phyloP scores from a whole-genome alignment of 2,797 vertebrate genomes.

The Jordanella pulchra region DNA sequence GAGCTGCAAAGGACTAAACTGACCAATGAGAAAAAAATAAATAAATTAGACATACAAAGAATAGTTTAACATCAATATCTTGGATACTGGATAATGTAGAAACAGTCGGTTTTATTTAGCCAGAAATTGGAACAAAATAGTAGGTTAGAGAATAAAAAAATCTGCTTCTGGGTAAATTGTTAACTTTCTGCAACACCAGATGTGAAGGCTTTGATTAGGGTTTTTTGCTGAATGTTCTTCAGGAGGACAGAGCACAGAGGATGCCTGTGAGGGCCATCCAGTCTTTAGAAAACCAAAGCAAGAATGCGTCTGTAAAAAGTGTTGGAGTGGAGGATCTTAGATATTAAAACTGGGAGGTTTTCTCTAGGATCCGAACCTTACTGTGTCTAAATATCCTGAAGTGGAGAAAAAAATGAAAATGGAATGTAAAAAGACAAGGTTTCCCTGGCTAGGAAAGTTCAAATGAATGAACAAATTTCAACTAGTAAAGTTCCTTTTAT shows the following conservation, averaged over 20 bases:
- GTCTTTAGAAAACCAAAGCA: background rate
- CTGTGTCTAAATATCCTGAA: background rate
- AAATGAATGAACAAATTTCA: background rate
- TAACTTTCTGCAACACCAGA: too few species aligned
- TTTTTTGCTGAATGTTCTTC: too few species aligned
- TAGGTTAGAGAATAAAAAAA: too few species aligned
- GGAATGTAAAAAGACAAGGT: background rate
- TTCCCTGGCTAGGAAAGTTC: background rate
- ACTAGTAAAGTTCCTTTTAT: background rate
- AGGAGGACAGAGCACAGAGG: background rate
- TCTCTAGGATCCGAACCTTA: too few species aligned
- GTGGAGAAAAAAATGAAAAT: background rate
- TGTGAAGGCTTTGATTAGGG: too few species aligned
- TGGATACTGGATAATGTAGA: background rate
- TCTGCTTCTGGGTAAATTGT: too few species aligned
- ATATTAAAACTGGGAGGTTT: too few species aligned
- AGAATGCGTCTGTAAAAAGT: background rate
- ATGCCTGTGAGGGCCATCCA: background rate
- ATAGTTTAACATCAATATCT: too few species aligned
- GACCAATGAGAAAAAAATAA: background rate
- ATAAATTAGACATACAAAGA: too few species aligned
- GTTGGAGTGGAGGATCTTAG: too few species aligned
- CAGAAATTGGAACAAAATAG: too few species aligned
- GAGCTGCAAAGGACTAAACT: background rate
- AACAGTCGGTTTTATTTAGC: too few species aligned